Base-by-base conservation (phyloP, 2,888 invertebrate genomes). In the Rhyacophila evoluta region DNA sequence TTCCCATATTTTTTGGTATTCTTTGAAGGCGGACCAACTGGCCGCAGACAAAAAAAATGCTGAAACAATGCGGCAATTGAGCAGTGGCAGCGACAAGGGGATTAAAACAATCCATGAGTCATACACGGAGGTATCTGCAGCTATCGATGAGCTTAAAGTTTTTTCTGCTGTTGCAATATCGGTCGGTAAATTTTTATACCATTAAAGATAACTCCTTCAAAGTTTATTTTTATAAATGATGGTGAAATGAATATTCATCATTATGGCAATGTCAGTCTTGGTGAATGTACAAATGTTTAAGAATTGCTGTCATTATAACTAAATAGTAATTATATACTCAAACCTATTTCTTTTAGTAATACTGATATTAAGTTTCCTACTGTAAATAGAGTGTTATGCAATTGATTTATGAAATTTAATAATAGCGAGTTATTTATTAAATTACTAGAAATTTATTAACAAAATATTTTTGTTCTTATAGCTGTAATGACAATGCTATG, bases 41-140 rank as follows among this genome's bases (percentile, higher is more conserved):
- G 72, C 71, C 70, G 75, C 73, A 69, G 79, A 81, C 36, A 72
- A 81, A 73, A 81, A 77, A 74, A 69, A 79, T 15, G 82, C 82
- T 72, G 81, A 77, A 19, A 70, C 72, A n/a, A 75, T 79, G 27
- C 75, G 79, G 39, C 79, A 81, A 55, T 67, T 74, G 68, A 76
- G 67, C 69, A 38, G 29, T 55, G 74, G 74, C 38, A 12, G 38
- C 12, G 79, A 78, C 15, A 81, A 82, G 70, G 79, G 81, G 69
- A 38, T 68, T 55, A 82, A 82, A 55, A 29, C 77, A n/a, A 78
- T 69, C 33, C 77, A 79, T 25, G 86, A 86, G 83, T 84, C 83
- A 75, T 90, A 90, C 86, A 88, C 87, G 82, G 89, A 90, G 81
- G 84, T 89, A 82, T 85, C 86, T 81, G 86, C 86, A 84, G 85